Conservation (phyloP, 2,888 invertebrate genomes). For the Sipunculus nudus region DNA sequence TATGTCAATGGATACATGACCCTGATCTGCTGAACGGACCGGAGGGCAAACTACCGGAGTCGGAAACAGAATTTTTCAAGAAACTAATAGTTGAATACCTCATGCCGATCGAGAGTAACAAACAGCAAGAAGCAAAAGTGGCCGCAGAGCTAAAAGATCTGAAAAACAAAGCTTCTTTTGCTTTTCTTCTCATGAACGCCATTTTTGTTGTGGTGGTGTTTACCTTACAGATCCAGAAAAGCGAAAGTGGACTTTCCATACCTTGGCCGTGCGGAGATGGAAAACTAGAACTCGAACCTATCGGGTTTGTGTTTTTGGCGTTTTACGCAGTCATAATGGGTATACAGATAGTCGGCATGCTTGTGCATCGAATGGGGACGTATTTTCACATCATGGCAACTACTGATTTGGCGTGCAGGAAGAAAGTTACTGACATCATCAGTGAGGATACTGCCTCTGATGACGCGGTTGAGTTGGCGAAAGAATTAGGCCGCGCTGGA, state of each 20-base stretch:
- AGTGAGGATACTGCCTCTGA: too few species aligned
- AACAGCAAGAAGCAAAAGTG: conserved; percentile 74
- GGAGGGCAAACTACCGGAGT: too few species aligned
- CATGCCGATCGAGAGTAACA: conserved; percentile 84
- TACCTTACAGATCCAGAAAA: conserved; percentile 50
- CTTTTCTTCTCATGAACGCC: conserved; percentile 96
- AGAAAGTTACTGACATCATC: too few species aligned
- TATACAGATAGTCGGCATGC: conserved; percentile 59
- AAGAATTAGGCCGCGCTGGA: too few species aligned
- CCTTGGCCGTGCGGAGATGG: conserved; percentile 31
- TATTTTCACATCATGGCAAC: conserved; percentile 58
- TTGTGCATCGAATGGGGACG: conserved; percentile 59
- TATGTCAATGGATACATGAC: too few species aligned
- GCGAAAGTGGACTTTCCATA: conserved; percentile 24
- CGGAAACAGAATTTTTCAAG: too few species aligned
- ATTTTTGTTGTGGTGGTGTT: conserved; percentile 88
- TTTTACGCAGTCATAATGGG: conserved; percentile 51
- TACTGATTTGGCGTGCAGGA: conserved; percentile 72
- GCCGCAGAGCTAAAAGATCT: too few species aligned
- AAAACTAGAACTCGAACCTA: conserved; percentile 16
- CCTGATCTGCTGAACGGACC: too few species aligned
- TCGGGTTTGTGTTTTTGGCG: conserved; percentile 1
- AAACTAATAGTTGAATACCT: conserved; percentile 92
- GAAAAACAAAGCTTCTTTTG: conserved; percentile 78
- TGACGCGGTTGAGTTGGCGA: too few species aligned